phyloP scores from a whole-genome alignment of 2,797 vertebrate species.

The Mormyrus hasselquistii region DNA sequence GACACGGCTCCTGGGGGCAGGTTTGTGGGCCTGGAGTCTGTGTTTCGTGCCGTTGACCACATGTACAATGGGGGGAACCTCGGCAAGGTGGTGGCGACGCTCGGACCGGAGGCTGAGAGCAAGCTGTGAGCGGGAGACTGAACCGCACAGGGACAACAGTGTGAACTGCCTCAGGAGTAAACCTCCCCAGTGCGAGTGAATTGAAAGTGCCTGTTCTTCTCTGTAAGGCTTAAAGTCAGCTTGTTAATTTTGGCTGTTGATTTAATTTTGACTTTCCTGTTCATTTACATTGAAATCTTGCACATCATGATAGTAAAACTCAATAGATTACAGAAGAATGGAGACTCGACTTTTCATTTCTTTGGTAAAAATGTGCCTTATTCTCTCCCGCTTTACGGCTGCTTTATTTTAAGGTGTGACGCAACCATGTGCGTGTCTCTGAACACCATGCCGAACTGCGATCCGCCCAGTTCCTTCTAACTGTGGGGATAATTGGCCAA shows the following conservation, averaged over 20 bases:
- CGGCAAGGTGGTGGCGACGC: constrained; percentile 86
- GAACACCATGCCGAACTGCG: background rate
- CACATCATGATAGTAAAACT: background rate
- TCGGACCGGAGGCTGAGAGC: constrained; percentile 68
- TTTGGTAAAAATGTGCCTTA: background rate
- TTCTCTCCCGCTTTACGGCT: background rate
- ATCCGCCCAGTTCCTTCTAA: background rate
- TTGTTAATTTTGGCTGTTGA: background rate
- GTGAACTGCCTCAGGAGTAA: background rate
- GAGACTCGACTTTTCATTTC: background rate
- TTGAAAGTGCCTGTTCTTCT: background rate
- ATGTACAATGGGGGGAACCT: constrained; percentile 85
- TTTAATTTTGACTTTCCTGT: background rate
- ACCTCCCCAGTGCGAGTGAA: background rate
- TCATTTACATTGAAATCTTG: background rate
- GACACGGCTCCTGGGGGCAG: constrained; percentile 64
- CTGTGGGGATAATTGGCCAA: background rate
- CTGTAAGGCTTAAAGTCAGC: background rate
- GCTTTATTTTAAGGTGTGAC: background rate
- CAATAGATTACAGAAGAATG: background rate
- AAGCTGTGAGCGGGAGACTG: constrained; percentile 72
- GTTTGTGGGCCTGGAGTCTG: constrained; percentile 77
- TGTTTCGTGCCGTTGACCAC: constrained; percentile 85
- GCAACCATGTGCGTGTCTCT: background rate
- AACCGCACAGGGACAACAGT: background rate